Evolutionary conservation across 2,888 invertebrate genomes (phyloP), one percentile per base, ranked within the genome.

Genomic region (Alcis repandata): DNA sequence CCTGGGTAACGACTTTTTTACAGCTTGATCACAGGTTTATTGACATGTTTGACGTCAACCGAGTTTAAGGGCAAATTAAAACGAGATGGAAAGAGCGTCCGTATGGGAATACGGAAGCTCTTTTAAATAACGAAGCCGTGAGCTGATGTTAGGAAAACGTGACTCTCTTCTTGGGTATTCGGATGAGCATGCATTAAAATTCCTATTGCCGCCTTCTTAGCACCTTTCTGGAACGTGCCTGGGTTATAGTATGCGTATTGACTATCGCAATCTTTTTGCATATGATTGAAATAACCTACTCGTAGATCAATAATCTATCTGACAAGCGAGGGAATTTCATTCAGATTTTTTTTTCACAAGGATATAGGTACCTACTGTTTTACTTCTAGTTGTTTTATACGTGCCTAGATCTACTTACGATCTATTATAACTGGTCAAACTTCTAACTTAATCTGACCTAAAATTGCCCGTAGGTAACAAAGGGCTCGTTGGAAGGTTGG

Each of bases 11-110:
- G 59, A 27, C 59, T 40, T 60, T 60, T 63, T 65, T 65, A 65
- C 27, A 27, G 46, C 57, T 59, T 64, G 48, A 60, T 60, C 56
- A 45, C 64, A 60, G 45, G 45, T 64, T 64, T 60, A 65, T 38
- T 43, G 43, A n/a, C 49, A 27, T 56, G 54, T 60, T 56, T 52
- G 56, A 45, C 49, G 59, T 43, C 59, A 64, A 33, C 41, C 20
- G 33, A 40, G 40, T 57, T 64, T 54, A 57, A 60, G 48, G 36
- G 56, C 56, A 45, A 59, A 65, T 43, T 56, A 51, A 27, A 60
- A 52, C 32, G 19, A 32, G 19, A 51, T 49, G 56, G 32, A 38
- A 59, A 41, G 11, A 43, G 59, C 32, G 9, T 38, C 46, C 41
- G 32, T 36, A 51, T 51, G n/a, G 36, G 32, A 49, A 51, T n/a